These are phyloP conservation scores for Andricus quercusramuli DNA, from an alignment of 2,888 invertebrate genomes.

Conservation along the genomic window DNA sequence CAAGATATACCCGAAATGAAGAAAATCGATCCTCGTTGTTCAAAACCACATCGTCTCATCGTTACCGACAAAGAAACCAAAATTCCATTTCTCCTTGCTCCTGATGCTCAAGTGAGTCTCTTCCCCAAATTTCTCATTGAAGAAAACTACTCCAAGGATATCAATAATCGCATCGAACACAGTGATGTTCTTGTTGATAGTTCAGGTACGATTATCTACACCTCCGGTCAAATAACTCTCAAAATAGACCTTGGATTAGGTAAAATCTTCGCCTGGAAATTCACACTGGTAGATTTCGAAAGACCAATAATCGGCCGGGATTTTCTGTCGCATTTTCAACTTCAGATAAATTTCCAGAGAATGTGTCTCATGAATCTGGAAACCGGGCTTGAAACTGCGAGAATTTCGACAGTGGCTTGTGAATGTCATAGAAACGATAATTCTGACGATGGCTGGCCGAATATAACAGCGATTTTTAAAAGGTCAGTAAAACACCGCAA, in stretches of 20 bases:
- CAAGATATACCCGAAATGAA: neutral
- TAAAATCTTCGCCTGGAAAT: neutral
- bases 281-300: neutral
- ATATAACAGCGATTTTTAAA: conserved; percentile 42
- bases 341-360: neutral
- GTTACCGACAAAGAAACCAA: neutral
- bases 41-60: neutral
- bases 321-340: neutral
- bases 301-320: neutral
- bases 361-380: neutral
- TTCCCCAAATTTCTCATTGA: neutral
- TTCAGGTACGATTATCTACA: neutral
- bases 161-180: neutral
- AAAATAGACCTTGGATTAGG: neutral
- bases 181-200: neutral
- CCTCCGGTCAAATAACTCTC: neutral
- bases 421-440: neutral
- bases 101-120: neutral
- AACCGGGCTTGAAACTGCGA: neutral
- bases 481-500: neutral
- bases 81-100: neutral
- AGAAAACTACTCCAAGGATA: neutral
- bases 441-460: neutral
- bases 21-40: neutral
- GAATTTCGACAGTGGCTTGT: neutral